A percentile compares a stretch with the other conserved stretches of the same genome.
Evolutionary conservation across 2,113 vertebrate genomes (phyloP).

Genomic region (Ranitomeya variabilis): DNA sequence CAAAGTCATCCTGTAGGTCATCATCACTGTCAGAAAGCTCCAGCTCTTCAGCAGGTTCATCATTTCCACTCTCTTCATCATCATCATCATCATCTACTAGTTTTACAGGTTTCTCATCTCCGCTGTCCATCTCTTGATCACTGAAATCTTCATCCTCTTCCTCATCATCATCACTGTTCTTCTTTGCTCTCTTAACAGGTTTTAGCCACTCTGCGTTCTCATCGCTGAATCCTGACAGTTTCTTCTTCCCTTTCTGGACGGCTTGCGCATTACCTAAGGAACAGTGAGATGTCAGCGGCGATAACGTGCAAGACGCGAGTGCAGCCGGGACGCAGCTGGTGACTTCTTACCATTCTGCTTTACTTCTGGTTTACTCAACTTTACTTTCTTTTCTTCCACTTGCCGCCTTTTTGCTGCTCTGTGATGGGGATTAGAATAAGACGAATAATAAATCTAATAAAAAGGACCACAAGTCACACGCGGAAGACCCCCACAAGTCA

Average conservation of each 20-base stretch:
- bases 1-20: slow-evolving; percentile 85
- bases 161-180: slow-evolving; percentile 62
- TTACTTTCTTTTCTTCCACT: neutral
- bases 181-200: slow-evolving; percentile 74
- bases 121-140: slow-evolving; percentile 4
- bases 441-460: neutral
- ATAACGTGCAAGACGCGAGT: neutral
- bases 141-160: slow-evolving; percentile 48
- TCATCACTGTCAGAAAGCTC: slow-evolving; percentile 75
- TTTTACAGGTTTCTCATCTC: slow-evolving; percentile 60
- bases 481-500: neutral
- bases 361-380: slow-evolving; percentile 4
- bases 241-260: slow-evolving; percentile 2
- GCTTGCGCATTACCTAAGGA: neutral
- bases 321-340: no score
- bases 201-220: slow-evolving; percentile 77
- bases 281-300: neutral
- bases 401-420: slow-evolving; percentile 73
- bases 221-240: slow-evolving; percentile 74
- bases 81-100: slow-evolving; percentile 66
- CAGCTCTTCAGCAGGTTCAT: neutral
- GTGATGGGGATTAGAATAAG: neutral
- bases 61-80: slow-evolving; percentile 53
- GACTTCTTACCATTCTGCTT: slow-evolving; percentile 8
- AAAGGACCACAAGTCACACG: neutral